phyloP scores from a whole-genome alignment of 2,797 vertebrate genomes.

The Crypturellus tataupa region DNA sequence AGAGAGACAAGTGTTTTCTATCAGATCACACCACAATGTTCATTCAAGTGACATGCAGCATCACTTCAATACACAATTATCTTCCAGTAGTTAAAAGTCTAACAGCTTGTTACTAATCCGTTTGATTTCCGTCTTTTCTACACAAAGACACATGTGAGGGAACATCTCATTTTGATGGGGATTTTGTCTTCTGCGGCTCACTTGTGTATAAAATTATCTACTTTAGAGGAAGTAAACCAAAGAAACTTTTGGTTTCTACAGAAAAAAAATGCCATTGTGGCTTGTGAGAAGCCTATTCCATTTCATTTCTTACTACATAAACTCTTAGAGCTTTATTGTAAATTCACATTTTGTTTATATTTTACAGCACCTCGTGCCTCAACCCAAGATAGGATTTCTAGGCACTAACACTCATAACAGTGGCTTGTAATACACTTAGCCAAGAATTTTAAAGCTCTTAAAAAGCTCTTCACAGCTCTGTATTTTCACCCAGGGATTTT shows the following conservation, averaged over 20 bases:
- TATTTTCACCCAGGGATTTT: neutral
- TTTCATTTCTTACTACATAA: neutral
- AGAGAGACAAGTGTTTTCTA: neutral
- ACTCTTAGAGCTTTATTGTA: neutral
- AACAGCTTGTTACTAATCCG: neutral
- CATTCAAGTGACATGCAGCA: neutral
- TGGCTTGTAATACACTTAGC: neutral
- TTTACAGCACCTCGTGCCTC: neutral
- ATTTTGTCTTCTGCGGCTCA: neutral
- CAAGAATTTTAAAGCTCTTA: neutral
- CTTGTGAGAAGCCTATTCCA: neutral
- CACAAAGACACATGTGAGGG: neutral
- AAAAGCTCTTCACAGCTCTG: neutral
- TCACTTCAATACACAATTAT: neutral
- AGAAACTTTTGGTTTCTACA: neutral
- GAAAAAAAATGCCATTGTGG: neutral
- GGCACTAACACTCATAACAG: neutral
- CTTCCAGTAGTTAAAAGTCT: neutral
- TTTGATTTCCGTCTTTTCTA: neutral
- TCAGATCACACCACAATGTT: neutral
- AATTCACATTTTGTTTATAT: neutral
- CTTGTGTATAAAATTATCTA: neutral
- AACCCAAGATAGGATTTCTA: neutral
- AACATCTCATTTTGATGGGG: neutral
- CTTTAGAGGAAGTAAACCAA: conserved; percentile 25